phyloP scores from a whole-genome alignment of 1,140 invertebrate species.

The Phortica variegata region DNA sequence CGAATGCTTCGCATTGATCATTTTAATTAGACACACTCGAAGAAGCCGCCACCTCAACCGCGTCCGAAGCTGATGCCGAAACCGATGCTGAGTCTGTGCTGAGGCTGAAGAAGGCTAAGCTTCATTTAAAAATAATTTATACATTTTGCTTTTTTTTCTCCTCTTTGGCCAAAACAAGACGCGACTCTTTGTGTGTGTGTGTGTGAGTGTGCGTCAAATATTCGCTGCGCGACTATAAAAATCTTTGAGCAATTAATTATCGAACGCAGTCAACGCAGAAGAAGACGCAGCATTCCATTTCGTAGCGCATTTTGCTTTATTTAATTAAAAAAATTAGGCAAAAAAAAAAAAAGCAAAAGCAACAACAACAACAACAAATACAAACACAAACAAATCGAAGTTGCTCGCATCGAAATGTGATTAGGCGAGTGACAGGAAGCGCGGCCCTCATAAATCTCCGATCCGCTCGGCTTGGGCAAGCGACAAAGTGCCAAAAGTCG shows the following conservation, averaged over 20 bases:
- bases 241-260: constrained; percentile 33
- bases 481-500: no score
- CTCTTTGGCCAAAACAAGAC: no score
- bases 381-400: no score
- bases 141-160: constrained; percentile 23
- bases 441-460: constrained; percentile 32
- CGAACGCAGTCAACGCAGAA: neutral
- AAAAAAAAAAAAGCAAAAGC: no score
- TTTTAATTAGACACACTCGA: constrained; percentile 25
- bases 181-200: no score
- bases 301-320: no score
- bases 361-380: no score
- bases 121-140: constrained; percentile 49
- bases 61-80: no score
- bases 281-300: constrained; percentile 25
- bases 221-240: constrained; percentile 22
- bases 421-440: constrained; percentile 23
- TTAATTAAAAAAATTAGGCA: no score
- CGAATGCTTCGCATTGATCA: constrained; percentile 44
- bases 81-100: no score
- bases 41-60: no score
- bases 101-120: constrained; percentile 2
- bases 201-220: neutral
- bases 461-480: constrained; percentile 18
- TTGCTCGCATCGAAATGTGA: no score